These are phyloP conservation scores for Hypomecis punctinalis DNA, from an alignment of 2,888 invertebrate species.

Conservation along the genomic window DNA sequence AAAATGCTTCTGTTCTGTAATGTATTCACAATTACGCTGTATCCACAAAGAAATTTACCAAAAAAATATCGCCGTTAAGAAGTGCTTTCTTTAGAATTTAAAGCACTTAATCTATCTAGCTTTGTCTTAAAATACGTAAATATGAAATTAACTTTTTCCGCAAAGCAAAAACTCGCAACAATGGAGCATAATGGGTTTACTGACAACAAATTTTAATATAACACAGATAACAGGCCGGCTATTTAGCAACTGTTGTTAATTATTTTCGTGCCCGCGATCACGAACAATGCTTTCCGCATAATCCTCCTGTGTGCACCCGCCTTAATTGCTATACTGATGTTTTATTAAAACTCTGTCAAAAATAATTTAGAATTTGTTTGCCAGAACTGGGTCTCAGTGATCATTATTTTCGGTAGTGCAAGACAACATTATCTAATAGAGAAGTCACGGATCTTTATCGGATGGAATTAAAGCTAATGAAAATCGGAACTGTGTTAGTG, in stretches of 20 bases:
- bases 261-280: slow-evolving; percentile 66
- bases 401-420: slow-evolving; percentile 1
- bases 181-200: slow-evolving; percentile 29
- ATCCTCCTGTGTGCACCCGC: slow-evolving; percentile 45
- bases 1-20: too few relatives aligned
- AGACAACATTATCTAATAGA: slow-evolving; percentile 9
- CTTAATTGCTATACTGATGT: slow-evolving; percentile 38
- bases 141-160: slow-evolving; percentile 26
- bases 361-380: slow-evolving; percentile 21
- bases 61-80: too few relatives aligned
- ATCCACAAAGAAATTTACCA: too few relatives aligned
- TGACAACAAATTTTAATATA: slow-evolving; percentile 37
- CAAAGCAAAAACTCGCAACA: slow-evolving; percentile 23
- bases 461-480: slow-evolving; percentile 5
- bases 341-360: slow-evolving; percentile 39
- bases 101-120: slow-evolving; percentile 14
- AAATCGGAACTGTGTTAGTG: background rate
- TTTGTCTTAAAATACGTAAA: slow-evolving; percentile 30
- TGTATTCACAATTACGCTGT: too few relatives aligned
- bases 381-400: slow-evolving; percentile 9
- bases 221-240: slow-evolving; percentile 45
- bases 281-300: slow-evolving; percentile 65
- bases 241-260: slow-evolving; percentile 65
- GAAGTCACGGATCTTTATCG: slow-evolving; percentile 4
- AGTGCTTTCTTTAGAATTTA: slow-evolving; percentile 3